A percentile compares a stretch with the other conserved stretches of the same genome.
phyloP scores from a whole-genome alignment of 2,797 vertebrate genomes.

The Pseudopleuronectes americanus region DNA sequence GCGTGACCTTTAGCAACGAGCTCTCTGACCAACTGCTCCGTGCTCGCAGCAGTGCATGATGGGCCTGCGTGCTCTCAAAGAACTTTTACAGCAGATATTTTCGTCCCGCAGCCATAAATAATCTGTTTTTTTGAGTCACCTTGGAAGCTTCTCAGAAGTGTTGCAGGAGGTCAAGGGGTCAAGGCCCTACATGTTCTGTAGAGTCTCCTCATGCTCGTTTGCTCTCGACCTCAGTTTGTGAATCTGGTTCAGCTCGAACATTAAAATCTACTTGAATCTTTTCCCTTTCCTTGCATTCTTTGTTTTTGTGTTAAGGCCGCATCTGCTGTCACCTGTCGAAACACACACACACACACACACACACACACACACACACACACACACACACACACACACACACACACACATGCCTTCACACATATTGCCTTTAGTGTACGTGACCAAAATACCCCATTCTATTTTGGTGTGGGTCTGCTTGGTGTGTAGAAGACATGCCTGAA shows the following conservation, averaged over 20 bases:
- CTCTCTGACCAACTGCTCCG: conserved; percentile 23
- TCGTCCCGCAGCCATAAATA: not conserved
- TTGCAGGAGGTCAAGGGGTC: conserved; percentile 36
- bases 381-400: conserved; percentile 7
- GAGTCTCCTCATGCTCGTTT: not conserved
- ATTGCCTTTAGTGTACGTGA: conserved; percentile 20
- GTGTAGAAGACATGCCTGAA: conserved; percentile 1
- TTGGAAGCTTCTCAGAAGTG: not conserved
- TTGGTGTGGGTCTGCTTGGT: conserved; percentile 1
- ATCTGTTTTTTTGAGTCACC: conserved; percentile 8
- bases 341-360: conserved; percentile 19
- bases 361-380: conserved; percentile 1
- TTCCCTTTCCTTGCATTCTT: conserved; percentile 7
- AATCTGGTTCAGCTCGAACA: conserved; percentile 28
- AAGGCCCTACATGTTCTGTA: not conserved
- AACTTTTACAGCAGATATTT: conserved; percentile 26
- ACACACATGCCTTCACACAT: conserved; percentile 14
- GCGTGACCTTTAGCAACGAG: conserved; percentile 50
- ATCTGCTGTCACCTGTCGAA: conserved; percentile 44
- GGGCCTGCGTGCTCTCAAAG: not conserved
- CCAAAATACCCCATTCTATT: conserved; percentile 34
- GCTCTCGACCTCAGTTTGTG: not conserved
- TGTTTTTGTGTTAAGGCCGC: conserved; percentile 10
- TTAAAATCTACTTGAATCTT: not conserved
- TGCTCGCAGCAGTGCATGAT: conserved; percentile 12